Percentiles rank a stretch among this genome's conserved stretches.
phyloP scores from a whole-genome alignment of 1,140 invertebrate genomes.

The Rhopalosiphum padi region DNA sequence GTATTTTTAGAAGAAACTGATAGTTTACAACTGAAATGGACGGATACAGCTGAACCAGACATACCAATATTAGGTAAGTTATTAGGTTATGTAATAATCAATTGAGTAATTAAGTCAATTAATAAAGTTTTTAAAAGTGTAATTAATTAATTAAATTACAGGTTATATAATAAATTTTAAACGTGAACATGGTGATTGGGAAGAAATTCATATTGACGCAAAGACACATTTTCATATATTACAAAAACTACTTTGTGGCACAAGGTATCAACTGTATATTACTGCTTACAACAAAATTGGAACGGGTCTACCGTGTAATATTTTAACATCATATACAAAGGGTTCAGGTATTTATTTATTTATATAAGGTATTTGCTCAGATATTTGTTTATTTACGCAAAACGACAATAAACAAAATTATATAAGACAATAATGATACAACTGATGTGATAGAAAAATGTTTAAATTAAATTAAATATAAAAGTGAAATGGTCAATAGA shows the following conservation, averaged over 20 bases:
- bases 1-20: conserved; percentile 76
- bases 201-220: conserved; percentile 81
- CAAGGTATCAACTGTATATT: conserved; percentile 84
- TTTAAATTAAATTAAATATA: not conserved
- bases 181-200: conserved; percentile 86
- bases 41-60: conserved; percentile 74
- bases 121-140: not conserved
- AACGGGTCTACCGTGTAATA: conserved; percentile 85
- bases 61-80: conserved; percentile 71
- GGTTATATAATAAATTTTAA: conserved; percentile 89
- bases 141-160: conserved; percentile 60
- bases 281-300: conserved; percentile 89
- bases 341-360: conserved; percentile 67
- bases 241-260: conserved; percentile 85
- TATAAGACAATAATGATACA: not conserved
- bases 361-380: too few species aligned
- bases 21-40: conserved; percentile 74
- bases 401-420: not conserved
- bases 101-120: not conserved
- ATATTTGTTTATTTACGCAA: not conserved
- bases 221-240: conserved; percentile 79
- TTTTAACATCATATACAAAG: conserved; percentile 82
- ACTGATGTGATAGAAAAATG: not conserved
- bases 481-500: not conserved
- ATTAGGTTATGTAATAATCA: not conserved